A percentile compares a stretch with the other conserved stretches of the same genome.
Evolutionary conservation across 2,888 invertebrate species (phyloP).

Genomic region (Sesia apiformis): DNA sequence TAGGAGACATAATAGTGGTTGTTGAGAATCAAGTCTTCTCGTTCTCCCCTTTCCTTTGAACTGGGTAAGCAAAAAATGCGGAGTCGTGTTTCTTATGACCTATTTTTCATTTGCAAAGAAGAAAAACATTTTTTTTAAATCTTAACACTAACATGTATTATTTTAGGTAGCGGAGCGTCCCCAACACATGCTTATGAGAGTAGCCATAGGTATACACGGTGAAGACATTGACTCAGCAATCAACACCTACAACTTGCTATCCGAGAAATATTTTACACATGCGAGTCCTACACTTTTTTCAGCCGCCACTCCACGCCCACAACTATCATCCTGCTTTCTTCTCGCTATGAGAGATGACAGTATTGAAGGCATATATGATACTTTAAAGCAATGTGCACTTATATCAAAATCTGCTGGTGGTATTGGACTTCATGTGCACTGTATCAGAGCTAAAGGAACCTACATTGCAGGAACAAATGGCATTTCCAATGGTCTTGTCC

Average conservation of each 20-base stretch:
- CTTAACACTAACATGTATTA: background rate
- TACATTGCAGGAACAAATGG: slow-evolving; percentile 96
- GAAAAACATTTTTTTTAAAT: background rate
- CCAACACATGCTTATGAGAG: slow-evolving; percentile 99
- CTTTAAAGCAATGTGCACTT: slow-evolving; percentile 92
- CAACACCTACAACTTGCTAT: slow-evolving; percentile 95
- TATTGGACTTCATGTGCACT: slow-evolving; percentile 96
- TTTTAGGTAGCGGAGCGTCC: slow-evolving; percentile 91
- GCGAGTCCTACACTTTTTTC: slow-evolving; percentile 98
- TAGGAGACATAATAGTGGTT: too few species aligned
- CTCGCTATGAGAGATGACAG: slow-evolving; percentile 96
- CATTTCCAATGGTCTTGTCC: slow-evolving; percentile 94
- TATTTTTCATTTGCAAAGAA: too few species aligned
- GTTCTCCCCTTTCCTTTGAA: too few species aligned
- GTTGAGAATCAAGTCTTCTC: too few species aligned
- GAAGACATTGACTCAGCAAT: slow-evolving; percentile 94
- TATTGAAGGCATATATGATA: slow-evolving; percentile 95
- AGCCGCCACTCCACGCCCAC: slow-evolving; percentile 92
- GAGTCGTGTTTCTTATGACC: too few species aligned
- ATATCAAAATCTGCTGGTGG: slow-evolving; percentile 99
- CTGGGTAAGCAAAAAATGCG: too few species aligned
- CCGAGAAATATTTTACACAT: slow-evolving; percentile 97
- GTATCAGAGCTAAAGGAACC: slow-evolving; percentile 93
- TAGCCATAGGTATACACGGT: slow-evolving; percentile 96
- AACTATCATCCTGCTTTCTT: slow-evolving; percentile 96